Percentiles rank a stretch among this genome's conserved stretches.
phyloP scores from a whole-genome alignment of 64 coral and sea anemone species.

The Montipora foliosa region DNA sequence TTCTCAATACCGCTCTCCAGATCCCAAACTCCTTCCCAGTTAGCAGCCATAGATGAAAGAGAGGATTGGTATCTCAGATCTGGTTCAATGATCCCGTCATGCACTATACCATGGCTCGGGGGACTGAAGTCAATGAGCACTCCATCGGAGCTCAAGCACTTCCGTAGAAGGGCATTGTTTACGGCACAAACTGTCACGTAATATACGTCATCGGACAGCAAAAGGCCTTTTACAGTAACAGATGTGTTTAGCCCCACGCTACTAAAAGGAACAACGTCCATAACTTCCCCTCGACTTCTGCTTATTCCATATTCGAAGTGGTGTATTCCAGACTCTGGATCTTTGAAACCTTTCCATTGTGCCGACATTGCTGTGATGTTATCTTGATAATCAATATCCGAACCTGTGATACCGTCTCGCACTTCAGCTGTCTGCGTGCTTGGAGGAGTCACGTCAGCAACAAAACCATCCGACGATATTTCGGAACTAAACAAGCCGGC shows the following conservation, averaged over 20 bases:
- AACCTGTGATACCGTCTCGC: too few relatives aligned
- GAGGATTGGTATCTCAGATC: slow-evolving; percentile 65
- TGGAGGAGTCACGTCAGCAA: too few relatives aligned
- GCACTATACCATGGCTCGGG: slow-evolving; percentile 42
- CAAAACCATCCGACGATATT: slow-evolving; percentile 42
- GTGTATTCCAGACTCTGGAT: slow-evolving; percentile 63
- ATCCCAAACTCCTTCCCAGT: slow-evolving; percentile 63
- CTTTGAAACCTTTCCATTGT: slow-evolving; percentile 63
- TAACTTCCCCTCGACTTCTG: neutral
- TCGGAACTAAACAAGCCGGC: slow-evolving; percentile 43
- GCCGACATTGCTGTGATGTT: slow-evolving; percentile 39
- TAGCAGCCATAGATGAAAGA: too few relatives aligned
- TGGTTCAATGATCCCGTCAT: slow-evolving; percentile 81
- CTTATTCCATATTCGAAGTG: too few relatives aligned
- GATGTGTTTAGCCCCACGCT: slow-evolving; percentile 41
- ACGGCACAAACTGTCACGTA: neutral
- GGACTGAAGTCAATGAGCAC: too few relatives aligned
- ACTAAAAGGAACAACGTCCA: slow-evolving; percentile 28
- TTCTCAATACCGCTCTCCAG: slow-evolving; percentile 68
- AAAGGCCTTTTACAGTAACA: slow-evolving; percentile 7
- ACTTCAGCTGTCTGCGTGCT: too few relatives aligned
- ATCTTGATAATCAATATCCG: neutral
- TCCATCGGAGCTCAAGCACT: slow-evolving; percentile 43
- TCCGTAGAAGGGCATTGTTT: slow-evolving; percentile 59
- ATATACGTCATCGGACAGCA: slow-evolving; percentile 47